phyloP scores from a whole-genome alignment of 2,888 invertebrate genomes.

The Rapana venosa region DNA sequence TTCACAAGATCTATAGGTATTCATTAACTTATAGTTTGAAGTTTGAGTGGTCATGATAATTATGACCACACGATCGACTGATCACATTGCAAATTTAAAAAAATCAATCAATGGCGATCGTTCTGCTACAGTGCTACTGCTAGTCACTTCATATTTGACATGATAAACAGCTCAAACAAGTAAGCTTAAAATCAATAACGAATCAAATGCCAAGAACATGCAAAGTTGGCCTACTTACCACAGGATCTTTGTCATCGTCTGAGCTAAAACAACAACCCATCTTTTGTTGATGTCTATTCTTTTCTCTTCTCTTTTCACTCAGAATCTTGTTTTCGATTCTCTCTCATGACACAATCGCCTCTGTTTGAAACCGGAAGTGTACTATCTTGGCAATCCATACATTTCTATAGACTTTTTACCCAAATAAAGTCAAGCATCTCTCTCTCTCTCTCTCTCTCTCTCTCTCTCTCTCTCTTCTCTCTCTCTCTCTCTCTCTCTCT shows the following conservation, averaged over 20 bases:
- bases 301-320: no score
- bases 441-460: constrained; percentile 23
- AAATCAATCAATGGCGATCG: no score
- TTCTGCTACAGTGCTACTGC: no score
- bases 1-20: no score
- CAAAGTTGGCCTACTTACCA: constrained; percentile 35
- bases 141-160: no score
- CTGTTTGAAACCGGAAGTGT: constrained; percentile 14
- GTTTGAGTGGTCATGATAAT: no score
- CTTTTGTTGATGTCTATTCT: constrained; percentile 29
- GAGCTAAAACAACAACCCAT: constrained; percentile 64
- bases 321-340: neutral
- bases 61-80: no score
- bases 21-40: no score
- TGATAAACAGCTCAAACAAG: no score
- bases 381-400: neutral
- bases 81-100: no score
- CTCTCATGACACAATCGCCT: constrained; percentile 31
- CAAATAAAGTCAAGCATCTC: neutral
- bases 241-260: constrained; percentile 57
- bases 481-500: constrained; percentile 1
- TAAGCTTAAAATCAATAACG: no score
- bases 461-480: constrained; percentile 21
- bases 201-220: no score
- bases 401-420: neutral